phyloP scores from a whole-genome alignment of 2,888 invertebrate genomes.

The Flexamia atlantica region DNA sequence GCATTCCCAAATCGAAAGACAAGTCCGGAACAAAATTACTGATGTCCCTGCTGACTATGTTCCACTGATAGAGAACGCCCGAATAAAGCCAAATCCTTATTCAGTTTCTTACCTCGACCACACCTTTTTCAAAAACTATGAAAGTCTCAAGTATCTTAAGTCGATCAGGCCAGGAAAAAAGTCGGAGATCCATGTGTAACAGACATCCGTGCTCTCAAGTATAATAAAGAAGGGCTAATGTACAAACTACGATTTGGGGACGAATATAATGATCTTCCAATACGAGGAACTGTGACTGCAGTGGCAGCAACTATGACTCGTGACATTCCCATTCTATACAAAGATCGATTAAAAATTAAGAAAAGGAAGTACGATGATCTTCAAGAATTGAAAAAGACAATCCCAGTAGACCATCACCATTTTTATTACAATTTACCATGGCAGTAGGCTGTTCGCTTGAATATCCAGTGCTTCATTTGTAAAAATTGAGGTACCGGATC shows the following conservation, averaged over 20 bases:
- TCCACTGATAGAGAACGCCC: not conserved
- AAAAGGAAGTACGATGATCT: constrained; percentile 2
- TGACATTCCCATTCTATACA: not conserved
- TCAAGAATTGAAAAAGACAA: not conserved
- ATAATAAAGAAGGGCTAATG: not conserved
- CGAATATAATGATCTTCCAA: not conserved
- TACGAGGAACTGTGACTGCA: not conserved
- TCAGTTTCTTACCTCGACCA: constrained; percentile 14
- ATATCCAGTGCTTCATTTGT: no score
- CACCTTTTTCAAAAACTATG: constrained; percentile 24
- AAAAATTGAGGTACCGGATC: no score
- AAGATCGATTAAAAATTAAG: not conserved
- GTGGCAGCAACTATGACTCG: not conserved
- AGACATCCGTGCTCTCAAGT: constrained; percentile 10
- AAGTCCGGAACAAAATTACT: constrained; percentile 1
- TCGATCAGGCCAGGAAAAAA: constrained; percentile 13
- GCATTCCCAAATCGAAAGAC: constrained; percentile 67
- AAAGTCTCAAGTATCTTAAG: constrained; percentile 5
- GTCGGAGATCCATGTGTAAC: constrained; percentile 35
- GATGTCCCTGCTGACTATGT: constrained; percentile 12
- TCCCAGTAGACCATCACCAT: not conserved
- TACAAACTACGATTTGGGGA: constrained; percentile 6
- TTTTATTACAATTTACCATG: constrained; percentile 13
- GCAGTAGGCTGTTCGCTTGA: not conserved
- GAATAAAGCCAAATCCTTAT: constrained; percentile 6